phyloP scores from a whole-genome alignment of 2,888 invertebrate genomes.

The Gonocerus acuteangulatus region DNA sequence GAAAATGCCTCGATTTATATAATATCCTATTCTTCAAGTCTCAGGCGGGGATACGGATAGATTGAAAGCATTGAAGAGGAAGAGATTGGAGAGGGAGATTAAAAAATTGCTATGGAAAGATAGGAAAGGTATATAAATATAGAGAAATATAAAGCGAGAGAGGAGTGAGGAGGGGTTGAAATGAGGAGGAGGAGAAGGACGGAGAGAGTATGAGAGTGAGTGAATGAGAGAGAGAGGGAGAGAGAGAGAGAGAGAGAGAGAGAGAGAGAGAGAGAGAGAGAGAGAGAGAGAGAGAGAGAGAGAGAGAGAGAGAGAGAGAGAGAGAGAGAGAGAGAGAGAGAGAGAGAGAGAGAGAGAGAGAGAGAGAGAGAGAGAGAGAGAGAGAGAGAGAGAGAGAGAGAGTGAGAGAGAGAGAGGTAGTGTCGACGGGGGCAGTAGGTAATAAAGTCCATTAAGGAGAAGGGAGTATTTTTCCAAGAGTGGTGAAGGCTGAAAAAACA shows the following conservation, averaged over 20 bases:
- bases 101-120: no score
- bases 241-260: background rate
- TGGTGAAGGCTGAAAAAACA: no score
- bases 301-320: conserved; percentile 5
- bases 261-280: background rate
- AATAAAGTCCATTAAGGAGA: background rate
- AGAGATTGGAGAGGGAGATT: no score
- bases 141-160: no score
- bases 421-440: background rate
- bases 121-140: no score
- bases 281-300: conserved; percentile 20
- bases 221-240: background rate
- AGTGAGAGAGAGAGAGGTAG: conserved; percentile 27
- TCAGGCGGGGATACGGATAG: background rate
- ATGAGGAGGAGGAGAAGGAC: background rate
- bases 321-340: conserved; percentile 4
- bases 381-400: conserved; percentile 27
- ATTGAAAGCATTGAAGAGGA: no score
- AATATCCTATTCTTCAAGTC: no score
- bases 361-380: conserved; percentile 17
- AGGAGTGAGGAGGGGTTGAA: background rate
- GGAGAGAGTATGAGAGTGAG: background rate
- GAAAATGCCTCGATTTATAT: no score
- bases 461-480: no score
- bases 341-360: conserved; percentile 16